Conservation (phyloP, 2,113 vertebrate genomes). For the Panthera leo region DNA sequence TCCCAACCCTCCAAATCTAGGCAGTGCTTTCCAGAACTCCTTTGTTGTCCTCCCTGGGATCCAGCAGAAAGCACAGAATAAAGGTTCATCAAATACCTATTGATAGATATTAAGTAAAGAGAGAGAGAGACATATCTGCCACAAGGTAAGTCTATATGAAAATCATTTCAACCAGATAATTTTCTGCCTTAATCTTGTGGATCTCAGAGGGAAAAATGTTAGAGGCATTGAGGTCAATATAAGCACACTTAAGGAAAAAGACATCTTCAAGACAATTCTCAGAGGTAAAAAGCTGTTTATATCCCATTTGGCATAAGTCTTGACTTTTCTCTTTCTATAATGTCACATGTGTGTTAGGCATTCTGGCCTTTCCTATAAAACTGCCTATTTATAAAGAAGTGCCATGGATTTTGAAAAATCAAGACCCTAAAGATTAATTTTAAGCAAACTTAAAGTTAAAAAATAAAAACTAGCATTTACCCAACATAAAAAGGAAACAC, state of each 20-base stretch:
- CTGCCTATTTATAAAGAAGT: slow-evolving; percentile 30
- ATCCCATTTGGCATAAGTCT: slow-evolving; percentile 48
- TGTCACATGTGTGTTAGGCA: slow-evolving; percentile 16
- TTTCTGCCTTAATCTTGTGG: not conserved
- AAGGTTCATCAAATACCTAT: not conserved
- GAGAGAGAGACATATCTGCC: not conserved
- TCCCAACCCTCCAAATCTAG: not conserved
- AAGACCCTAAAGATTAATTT: slow-evolving; percentile 56
- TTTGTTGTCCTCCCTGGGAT: not conserved
- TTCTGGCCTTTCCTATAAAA: slow-evolving; percentile 36
- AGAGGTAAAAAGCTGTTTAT: slow-evolving; percentile 37
- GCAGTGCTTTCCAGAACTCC: not conserved
- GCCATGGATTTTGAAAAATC: slow-evolving; percentile 48
- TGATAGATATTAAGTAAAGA: not conserved
- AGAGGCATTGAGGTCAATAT: slow-evolving; percentile 29
- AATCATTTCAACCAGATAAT: not conserved
- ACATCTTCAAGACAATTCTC: slow-evolving; percentile 37
- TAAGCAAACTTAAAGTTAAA: slow-evolving; percentile 43
- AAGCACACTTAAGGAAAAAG: slow-evolving; percentile 40
- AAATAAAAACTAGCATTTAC: slow-evolving; percentile 49
- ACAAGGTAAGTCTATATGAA: slow-evolving; percentile 7
- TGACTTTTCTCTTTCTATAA: slow-evolving; percentile 50
- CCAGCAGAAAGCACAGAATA: not conserved
- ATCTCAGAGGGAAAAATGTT: not conserved
- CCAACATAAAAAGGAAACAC: slow-evolving; percentile 66